Conservation (phyloP, 1,140 invertebrate genomes). For the Charaxes varanes region DNA sequence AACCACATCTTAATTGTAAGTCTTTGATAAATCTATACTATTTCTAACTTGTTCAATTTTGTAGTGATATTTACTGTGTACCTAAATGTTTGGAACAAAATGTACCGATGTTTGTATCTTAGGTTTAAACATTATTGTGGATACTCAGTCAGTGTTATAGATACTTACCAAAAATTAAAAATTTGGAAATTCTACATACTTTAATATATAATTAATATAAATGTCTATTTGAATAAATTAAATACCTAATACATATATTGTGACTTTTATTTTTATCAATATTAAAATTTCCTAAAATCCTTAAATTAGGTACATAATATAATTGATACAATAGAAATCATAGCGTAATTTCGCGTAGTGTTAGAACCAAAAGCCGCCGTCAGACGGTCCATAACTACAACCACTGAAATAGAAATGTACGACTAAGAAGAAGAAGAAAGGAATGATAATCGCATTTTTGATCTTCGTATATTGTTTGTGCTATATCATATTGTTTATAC, state of each 20-base stretch:
- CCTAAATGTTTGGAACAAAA: slow-evolving; percentile 69
- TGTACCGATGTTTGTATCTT: slow-evolving; percentile 65
- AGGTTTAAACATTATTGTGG: slow-evolving; percentile 51
- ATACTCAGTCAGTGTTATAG: slow-evolving; percentile 67
- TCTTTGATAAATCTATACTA: slow-evolving; percentile 71
- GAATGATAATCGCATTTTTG: too few species aligned
- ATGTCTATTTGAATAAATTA: slow-evolving; percentile 73
- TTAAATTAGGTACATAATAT: too few species aligned
- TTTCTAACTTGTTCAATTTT: slow-evolving; percentile 73
- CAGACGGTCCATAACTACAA: too few species aligned
- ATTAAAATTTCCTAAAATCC: neutral
- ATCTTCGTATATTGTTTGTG: too few species aligned
- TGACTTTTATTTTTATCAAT: slow-evolving; percentile 41
- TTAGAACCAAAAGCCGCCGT: too few species aligned
- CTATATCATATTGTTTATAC: too few species aligned
- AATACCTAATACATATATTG: slow-evolving; percentile 53
- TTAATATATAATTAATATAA: slow-evolving; percentile 66
- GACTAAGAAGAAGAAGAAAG: too few species aligned
- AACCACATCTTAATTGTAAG: slow-evolving; percentile 55
- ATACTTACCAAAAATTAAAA: slow-evolving; percentile 66
- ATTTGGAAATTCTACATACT: slow-evolving; percentile 65
- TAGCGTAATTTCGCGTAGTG: too few species aligned
- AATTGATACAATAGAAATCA: too few species aligned
- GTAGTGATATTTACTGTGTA: slow-evolving; percentile 71
- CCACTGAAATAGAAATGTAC: too few species aligned